Percentiles rank a stretch among this genome's conserved stretches.
Conservation (phyloP, 1,140 invertebrate species). For the Goniozus legneri region DNA sequence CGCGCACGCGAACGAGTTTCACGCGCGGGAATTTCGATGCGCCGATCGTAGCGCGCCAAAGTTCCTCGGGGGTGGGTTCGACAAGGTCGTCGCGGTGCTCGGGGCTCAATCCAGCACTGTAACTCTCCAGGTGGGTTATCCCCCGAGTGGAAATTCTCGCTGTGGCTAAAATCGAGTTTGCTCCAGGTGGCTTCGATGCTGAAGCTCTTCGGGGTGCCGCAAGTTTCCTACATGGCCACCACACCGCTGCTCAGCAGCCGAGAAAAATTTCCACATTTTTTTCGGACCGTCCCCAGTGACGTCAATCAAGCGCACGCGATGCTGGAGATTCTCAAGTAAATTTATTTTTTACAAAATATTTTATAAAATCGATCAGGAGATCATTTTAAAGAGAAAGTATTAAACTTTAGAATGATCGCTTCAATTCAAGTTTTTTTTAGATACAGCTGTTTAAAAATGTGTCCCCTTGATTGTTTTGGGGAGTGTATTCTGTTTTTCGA, state of each 20-base stretch:
- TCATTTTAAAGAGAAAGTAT: too few relatives aligned
- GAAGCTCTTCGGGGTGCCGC: constrained; percentile 58
- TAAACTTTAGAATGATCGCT: too few relatives aligned
- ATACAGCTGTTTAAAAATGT: too few relatives aligned
- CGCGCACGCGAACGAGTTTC: constrained; percentile 50
- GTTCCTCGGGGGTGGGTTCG: constrained; percentile 47
- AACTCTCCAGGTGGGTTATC: constrained; percentile 56
- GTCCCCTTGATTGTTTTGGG: too few relatives aligned
- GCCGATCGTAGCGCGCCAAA: constrained; percentile 47
- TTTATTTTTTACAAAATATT: neutral
- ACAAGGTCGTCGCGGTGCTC: constrained; percentile 56
- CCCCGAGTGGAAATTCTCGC: too few relatives aligned
- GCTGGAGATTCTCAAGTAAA: constrained; percentile 57
- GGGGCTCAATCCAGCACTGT: constrained; percentile 59
- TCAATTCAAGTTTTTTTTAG: too few relatives aligned
- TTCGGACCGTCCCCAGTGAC: constrained; percentile 62
- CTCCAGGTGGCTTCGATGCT: constrained; percentile 58
- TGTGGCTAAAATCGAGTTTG: neutral
- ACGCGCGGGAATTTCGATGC: constrained; percentile 52
- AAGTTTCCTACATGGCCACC: constrained; percentile 63
- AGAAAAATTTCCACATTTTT: constrained; percentile 59
- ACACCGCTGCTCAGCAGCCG: constrained; percentile 58
- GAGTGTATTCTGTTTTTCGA: too few relatives aligned
- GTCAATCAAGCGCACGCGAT: constrained; percentile 60
- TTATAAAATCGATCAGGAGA: too few relatives aligned